These are phyloP conservation scores for Drosophila lacicola DNA, from an alignment of 2,888 invertebrate genomes.

Conservation along the genomic window DNA sequence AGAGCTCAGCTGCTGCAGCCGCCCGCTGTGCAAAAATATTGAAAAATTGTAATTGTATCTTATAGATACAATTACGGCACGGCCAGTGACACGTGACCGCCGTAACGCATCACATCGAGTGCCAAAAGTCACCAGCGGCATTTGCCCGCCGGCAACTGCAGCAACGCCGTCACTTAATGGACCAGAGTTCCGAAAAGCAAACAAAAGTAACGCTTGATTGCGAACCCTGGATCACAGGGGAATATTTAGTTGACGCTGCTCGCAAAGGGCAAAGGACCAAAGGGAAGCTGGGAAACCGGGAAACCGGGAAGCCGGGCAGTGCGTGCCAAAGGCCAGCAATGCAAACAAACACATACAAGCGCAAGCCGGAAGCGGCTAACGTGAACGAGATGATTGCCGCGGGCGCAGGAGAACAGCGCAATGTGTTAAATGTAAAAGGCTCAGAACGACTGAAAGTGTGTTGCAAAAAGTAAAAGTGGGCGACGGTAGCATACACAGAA, in stretches of 20 bases:
- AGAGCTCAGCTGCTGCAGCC: constrained; percentile 9
- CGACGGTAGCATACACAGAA: constrained; percentile 14
- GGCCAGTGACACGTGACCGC: constrained; percentile 67
- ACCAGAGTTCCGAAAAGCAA: constrained; percentile 79
- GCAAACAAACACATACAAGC: constrained; percentile 60
- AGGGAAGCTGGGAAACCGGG: constrained; percentile 14
- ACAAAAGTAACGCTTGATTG: constrained; percentile 79
- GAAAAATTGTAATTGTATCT: constrained; percentile 80
- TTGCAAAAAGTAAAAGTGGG: constrained; percentile 48
- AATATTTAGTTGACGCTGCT: constrained; percentile 43
- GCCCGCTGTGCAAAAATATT: constrained; percentile 78
- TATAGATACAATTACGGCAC: constrained; percentile 76
- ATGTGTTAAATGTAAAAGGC: constrained; percentile 65
- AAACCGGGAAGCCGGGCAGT: constrained; percentile 21
- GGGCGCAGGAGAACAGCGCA: constrained; percentile 57
- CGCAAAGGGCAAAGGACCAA: constrained; percentile 60
- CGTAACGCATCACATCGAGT: constrained; percentile 56
- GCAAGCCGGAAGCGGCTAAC: constrained; percentile 69
- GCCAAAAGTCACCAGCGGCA: constrained; percentile 72
- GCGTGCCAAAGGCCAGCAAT: constrained; percentile 54
- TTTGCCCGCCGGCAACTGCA: constrained; percentile 34
- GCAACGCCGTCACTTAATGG: constrained; percentile 70
- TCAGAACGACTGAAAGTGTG: constrained; percentile 41
- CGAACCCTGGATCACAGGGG: constrained; percentile 59
- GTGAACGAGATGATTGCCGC: constrained; percentile 40